Conservation (phyloP, 2,888 invertebrate species). For the Itoplectis maculator region DNA sequence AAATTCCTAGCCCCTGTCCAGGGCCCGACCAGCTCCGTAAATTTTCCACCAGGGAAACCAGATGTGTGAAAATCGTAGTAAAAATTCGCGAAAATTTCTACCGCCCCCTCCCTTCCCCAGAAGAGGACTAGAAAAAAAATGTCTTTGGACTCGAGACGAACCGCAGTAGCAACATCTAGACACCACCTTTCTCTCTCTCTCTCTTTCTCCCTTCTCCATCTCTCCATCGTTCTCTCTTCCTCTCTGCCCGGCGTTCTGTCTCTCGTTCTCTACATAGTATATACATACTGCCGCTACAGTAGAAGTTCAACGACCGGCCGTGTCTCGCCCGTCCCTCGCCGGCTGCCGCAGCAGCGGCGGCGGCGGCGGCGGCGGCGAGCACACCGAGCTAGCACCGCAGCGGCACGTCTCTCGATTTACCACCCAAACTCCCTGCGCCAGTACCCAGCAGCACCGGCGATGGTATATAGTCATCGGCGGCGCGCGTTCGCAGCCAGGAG, state of each 20-base stretch:
- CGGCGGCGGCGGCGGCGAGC: constrained; percentile 44
- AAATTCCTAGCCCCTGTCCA: no score
- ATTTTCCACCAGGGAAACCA: no score
- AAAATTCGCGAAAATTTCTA: not conserved
- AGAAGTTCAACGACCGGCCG: constrained; percentile 72
- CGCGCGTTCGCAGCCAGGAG: constrained; percentile 33
- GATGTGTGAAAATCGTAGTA: no score
- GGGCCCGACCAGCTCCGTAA: no score
- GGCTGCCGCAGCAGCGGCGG: constrained; percentile 62
- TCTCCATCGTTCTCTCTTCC: constrained; percentile 45
- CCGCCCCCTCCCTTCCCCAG: no score
- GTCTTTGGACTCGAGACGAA: constrained; percentile 43
- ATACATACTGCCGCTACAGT: constrained; percentile 51
- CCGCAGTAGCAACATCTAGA: constrained; percentile 46
- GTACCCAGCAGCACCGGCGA: constrained; percentile 40
- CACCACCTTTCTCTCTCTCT: not conserved
- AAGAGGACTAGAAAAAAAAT: constrained; percentile 9
- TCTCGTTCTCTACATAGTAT: constrained; percentile 48
- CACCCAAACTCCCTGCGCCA: constrained; percentile 65
- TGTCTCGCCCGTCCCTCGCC: constrained; percentile 68
- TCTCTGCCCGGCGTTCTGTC: constrained; percentile 32
- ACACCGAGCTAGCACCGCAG: constrained; percentile 6
- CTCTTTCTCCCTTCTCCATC: not conserved
- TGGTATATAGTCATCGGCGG: constrained; percentile 17
- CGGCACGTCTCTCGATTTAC: constrained; percentile 66